Conservation (phyloP, 92 coral and sea anemone species). For the Desmophyllum pertusum region DNA sequence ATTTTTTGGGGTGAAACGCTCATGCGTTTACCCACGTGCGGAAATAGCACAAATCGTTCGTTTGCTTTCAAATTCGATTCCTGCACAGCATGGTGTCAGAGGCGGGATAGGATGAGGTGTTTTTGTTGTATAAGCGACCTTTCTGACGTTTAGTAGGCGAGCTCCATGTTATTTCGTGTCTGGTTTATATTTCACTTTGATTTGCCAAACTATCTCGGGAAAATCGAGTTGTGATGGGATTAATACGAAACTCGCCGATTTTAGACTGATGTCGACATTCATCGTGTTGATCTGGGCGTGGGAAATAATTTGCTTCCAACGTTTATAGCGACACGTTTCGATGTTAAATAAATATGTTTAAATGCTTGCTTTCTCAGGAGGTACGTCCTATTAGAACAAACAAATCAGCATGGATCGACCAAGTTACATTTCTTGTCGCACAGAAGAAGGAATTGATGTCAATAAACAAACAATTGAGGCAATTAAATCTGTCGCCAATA, state of each 20-base stretch:
- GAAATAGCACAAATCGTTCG: no score
- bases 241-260: background rate
- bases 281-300: no score
- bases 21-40: no score
- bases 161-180: no score
- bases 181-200: no score
- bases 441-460: background rate
- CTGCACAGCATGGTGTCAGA: no score
- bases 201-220: no score
- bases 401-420: background rate
- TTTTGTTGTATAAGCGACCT: background rate
- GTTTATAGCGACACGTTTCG: background rate
- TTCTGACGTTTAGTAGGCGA: no score
- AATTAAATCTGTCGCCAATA: conserved; percentile 33
- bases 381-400: background rate
- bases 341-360: background rate
- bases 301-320: background rate
- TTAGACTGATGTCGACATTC: background rate
- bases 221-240: background rate
- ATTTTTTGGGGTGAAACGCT: no score
- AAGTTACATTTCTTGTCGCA: background rate
- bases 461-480: background rate
- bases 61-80: no score
- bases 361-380: background rate
- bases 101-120: no score